A percentile compares a stretch with the other conserved stretches of the same genome.
phyloP scores from a whole-genome alignment of 2,797 vertebrate species.

The Trachurus trachurus region DNA sequence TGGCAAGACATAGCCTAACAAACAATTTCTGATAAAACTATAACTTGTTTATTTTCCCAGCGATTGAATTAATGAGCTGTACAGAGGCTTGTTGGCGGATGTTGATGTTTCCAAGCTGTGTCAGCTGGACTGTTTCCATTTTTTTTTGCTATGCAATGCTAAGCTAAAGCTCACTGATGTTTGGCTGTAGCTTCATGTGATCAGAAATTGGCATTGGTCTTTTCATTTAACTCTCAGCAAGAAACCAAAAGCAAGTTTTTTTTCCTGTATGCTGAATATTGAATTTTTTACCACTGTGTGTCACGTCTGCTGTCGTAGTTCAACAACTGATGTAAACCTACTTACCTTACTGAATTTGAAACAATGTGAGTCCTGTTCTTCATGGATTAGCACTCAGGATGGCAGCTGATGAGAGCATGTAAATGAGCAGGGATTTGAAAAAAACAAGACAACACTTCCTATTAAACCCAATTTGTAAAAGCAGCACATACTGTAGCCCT shows the following conservation, averaged over 20 bases:
- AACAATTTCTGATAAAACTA: too few relatives aligned
- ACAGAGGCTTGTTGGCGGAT: too few relatives aligned
- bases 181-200: background rate
- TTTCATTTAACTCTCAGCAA: background rate
- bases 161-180: background rate
- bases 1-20: too few relatives aligned
- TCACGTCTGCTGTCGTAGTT: background rate
- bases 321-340: background rate
- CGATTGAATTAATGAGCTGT: too few relatives aligned
- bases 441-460: slow-evolving; percentile 40
- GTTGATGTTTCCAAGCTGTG: background rate
- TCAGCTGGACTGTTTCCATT: background rate
- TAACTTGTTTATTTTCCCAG: too few relatives aligned
- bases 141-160: background rate
- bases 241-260: too few relatives aligned
- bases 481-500: slow-evolving; percentile 3
- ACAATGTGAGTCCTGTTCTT: slow-evolving; percentile 9
- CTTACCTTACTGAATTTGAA: background rate
- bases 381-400: slow-evolving; percentile 16
- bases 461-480: slow-evolving; percentile 47
- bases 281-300: too few relatives aligned
- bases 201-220: background rate
- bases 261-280: background rate
- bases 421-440: slow-evolving; percentile 25
- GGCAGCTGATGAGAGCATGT: slow-evolving; percentile 39